phyloP scores from a whole-genome alignment of 2,888 invertebrate species.

The Zele albiditarsus region DNA sequence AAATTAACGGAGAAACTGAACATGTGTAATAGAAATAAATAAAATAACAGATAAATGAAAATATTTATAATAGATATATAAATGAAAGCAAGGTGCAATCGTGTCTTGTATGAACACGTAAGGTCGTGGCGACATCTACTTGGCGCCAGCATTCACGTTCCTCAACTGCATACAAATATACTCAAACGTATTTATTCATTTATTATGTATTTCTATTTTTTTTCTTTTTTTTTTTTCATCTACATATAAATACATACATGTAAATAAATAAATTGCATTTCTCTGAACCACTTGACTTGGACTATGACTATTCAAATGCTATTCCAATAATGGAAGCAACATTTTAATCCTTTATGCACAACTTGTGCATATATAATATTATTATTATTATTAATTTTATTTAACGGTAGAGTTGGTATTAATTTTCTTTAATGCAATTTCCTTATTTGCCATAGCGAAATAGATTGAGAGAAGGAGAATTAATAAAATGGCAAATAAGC shows the following conservation, averaged over 20 bases:
- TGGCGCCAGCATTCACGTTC: slow-evolving; percentile 68
- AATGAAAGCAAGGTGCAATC: neutral
- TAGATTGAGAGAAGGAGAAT: neutral
- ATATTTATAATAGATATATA: neutral
- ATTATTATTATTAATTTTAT: slow-evolving; percentile 4
- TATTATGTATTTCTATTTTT: too few species aligned
- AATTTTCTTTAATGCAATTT: neutral
- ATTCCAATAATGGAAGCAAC: neutral
- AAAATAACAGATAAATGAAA: slow-evolving; percentile 29
- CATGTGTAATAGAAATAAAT: slow-evolving; percentile 31
- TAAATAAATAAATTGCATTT: slow-evolving; percentile 20
- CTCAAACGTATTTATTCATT: slow-evolving; percentile 21
- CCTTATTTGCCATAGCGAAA: neutral
- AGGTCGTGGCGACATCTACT: slow-evolving; percentile 61
- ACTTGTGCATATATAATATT: neutral
- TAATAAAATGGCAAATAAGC: neutral
- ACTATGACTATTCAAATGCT: neutral
- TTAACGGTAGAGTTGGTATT: neutral
- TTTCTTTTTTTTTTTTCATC: neutral
- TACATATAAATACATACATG: neutral
- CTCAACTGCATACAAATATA: slow-evolving; percentile 44
- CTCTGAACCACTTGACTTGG: neutral
- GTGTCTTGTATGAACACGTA: neutral
- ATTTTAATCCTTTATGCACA: neutral
- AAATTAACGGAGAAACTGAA: neutral